Evolutionary conservation across 1,140 invertebrate species (phyloP).

Genomic region (Calycopis cecrops): DNA sequence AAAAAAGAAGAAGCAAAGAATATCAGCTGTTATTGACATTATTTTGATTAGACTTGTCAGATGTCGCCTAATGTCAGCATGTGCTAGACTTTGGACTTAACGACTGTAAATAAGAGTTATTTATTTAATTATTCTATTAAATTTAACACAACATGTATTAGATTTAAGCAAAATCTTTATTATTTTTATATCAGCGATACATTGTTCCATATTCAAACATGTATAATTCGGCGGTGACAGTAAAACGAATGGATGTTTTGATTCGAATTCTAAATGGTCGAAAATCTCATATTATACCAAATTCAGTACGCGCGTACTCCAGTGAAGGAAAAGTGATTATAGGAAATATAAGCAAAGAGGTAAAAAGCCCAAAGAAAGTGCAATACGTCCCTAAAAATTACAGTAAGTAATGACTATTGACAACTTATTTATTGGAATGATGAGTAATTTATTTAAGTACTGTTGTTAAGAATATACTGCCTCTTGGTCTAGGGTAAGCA

Average conservation of each 20-base stretch:
- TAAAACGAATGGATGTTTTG: constrained; percentile 66
- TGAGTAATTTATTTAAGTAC: too few relatives aligned
- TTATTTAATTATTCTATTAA: background rate
- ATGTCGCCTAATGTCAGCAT: constrained; percentile 5
- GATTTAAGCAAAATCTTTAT: background rate
- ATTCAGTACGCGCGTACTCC: constrained; percentile 64
- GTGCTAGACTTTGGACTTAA: constrained; percentile 33
- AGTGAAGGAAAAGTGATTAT: constrained; percentile 80
- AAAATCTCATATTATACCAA: constrained; percentile 47
- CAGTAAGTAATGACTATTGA: constrained; percentile 77
- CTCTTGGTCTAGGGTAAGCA: too few relatives aligned
- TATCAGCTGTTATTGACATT: too few relatives aligned
- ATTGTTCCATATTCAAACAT: constrained; percentile 33
- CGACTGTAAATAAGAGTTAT: constrained; percentile 12
- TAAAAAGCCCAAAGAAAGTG: constrained; percentile 79
- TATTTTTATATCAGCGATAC: constrained; percentile 12
- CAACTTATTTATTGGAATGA: constrained; percentile 18
- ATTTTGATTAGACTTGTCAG: too few relatives aligned
- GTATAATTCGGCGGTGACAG: constrained; percentile 57
- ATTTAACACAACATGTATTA: constrained; percentile 14
- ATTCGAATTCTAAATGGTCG: constrained; percentile 62
- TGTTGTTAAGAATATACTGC: too few relatives aligned
- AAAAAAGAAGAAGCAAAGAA: too few relatives aligned
- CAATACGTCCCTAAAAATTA: constrained; percentile 91
- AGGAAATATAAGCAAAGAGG: constrained; percentile 82